Evolutionary conservation across 2,797 vertebrate species (phyloP), one percentile per base, ranked within the genome.

Genomic region (Phaenicophaeus curvirostris): DNA sequence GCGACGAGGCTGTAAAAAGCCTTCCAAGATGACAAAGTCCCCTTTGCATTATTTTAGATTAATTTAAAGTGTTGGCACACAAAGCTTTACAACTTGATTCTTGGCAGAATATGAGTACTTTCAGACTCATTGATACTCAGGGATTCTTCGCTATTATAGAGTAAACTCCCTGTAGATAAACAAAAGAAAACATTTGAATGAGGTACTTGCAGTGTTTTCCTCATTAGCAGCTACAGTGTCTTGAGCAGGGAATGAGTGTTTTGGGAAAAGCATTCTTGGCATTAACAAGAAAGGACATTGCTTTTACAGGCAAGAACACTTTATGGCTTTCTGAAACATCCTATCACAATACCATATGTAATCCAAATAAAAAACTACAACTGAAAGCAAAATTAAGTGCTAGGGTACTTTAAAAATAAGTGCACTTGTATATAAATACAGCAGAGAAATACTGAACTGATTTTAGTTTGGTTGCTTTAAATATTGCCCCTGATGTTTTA

Each of bases 281-380:
- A 96, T 96, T 97, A 97, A 97, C 90, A 97, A 97, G 97, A 96
- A 97, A 97, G 96, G 97, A 95, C 97, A 91, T 96, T 95, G 96
- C 84, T 96, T 97, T 98, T 96, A 96, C 94, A 97, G 93, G 95
- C 77, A 97, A 93, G 87, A 96, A 88, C 90, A 88, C 57, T 95
- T 96, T 91, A 95, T 88, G 67, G 85, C 92, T 97, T 96, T 98
- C 91, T 95, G 95, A 97, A 96, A 95, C 85, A 91, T 97, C 92
- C 91, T 97, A 93, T 96, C 93, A 87, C 84, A 93, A 95, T 95
- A 94, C 94, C 92, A 96, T 93, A 96, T 94, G 92, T 93, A 97
- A 97, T 95, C 94, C 93, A 94, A 96, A 95, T 95, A 71, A 75
- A 96, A 97, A 97, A 96, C 75, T 91, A 95, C 89, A 96, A 91